phyloP scores from a whole-genome alignment of 2,888 invertebrate species.

The Lampropteryx suffumata region DNA sequence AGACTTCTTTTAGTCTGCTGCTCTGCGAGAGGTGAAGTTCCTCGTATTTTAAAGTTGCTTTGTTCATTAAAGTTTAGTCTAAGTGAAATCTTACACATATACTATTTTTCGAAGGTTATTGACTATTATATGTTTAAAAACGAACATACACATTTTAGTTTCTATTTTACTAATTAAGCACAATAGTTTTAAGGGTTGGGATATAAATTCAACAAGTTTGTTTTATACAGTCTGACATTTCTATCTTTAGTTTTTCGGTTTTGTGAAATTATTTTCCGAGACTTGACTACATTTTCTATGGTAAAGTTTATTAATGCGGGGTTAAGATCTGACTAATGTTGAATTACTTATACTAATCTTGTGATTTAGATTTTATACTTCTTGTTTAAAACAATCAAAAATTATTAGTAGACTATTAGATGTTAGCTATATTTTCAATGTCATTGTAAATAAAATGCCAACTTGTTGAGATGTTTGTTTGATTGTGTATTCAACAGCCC shows the following conservation, averaged over 20 bases:
- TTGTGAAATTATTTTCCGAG: constrained; percentile 51
- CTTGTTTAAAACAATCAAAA: constrained; percentile 82
- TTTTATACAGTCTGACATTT: constrained; percentile 37
- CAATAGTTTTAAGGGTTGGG: constrained; percentile 74
- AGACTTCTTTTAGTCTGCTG: constrained; percentile 41
- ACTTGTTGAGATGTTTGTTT: constrained; percentile 78
- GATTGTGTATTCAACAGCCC: constrained; percentile 52
- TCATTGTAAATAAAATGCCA: constrained; percentile 84
- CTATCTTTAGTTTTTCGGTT: constrained; percentile 41
- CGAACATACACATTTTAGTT: constrained; percentile 64
- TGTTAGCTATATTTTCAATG: constrained; percentile 83
- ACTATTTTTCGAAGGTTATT: constrained; percentile 80
- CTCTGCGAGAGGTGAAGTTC: constrained; percentile 66
- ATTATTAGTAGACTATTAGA: constrained; percentile 79
- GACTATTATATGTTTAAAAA: constrained; percentile 57
- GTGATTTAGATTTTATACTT: constrained; percentile 84
- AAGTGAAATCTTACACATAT: constrained; percentile 68
- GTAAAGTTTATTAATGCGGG: constrained; percentile 53
- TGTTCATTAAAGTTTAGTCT: constrained; percentile 58
- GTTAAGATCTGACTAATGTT: constrained; percentile 73
- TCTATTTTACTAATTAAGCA: constrained; percentile 64
- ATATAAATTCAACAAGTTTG: constrained; percentile 63
- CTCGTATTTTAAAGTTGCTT: constrained; percentile 61
- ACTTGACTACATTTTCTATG: constrained; percentile 41
- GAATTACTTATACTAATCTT: constrained; percentile 71